Evolutionary conservation across 2,888 invertebrate genomes (phyloP).

Genomic region (Orthosia incerta): DNA sequence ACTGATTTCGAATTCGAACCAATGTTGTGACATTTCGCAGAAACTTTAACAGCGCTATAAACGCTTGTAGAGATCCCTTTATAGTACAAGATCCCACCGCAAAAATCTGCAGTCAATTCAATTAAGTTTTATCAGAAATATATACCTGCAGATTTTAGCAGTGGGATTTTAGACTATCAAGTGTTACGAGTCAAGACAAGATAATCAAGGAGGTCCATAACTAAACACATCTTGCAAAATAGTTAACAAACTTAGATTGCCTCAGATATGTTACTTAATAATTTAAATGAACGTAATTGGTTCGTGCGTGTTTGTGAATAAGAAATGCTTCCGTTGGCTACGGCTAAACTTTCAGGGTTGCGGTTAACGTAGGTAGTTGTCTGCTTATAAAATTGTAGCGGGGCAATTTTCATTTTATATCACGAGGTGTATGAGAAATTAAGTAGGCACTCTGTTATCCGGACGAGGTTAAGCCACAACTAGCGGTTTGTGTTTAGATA

Average conservation of each 20-base stretch:
- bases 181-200: constrained; percentile 13
- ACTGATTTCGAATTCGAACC: constrained; percentile 37
- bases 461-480: constrained; percentile 61
- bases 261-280: constrained; percentile 73
- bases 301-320: constrained; percentile 79
- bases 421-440: constrained; percentile 67
- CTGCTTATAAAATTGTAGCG: constrained; percentile 70
- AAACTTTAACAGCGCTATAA: constrained; percentile 12
- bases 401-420: constrained; percentile 70
- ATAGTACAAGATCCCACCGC: too few relatives aligned
- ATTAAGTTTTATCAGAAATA: too few relatives aligned
- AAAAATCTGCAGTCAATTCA: too few relatives aligned
- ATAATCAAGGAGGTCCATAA: constrained; percentile 27
- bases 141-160: too few relatives aligned
- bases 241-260: constrained; percentile 65
- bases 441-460: constrained; percentile 63
- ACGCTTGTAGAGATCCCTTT: not conserved
- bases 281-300: constrained; percentile 79
- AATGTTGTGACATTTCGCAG: not conserved
- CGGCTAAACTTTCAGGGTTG: constrained; percentile 69
- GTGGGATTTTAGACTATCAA: not conserved
- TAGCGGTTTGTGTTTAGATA: constrained; percentile 64
- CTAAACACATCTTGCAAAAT: constrained; percentile 49
- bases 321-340: constrained; percentile 73
- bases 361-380: constrained; percentile 64